Base-by-base conservation (phyloP, 1,140 invertebrate species). In the Triops cancriformis region DNA sequence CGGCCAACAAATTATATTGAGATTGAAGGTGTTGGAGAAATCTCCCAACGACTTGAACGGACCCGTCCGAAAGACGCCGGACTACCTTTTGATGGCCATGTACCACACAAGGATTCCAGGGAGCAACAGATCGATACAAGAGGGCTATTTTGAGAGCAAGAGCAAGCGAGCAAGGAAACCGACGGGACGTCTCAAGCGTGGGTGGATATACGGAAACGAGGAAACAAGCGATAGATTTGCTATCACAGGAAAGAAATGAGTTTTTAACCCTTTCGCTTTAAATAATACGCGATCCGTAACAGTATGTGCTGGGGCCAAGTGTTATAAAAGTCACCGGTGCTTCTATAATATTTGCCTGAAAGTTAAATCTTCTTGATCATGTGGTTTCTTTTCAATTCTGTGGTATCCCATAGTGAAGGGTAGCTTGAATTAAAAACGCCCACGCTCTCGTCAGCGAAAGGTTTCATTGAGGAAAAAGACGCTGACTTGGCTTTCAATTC, bases 131-230 rank as follows among this genome's bases (percentile, higher is more conserved):
- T 64, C 51, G 51, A 64, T 64, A 64, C 14, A 14, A 64, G 51
- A 64, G 51, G 14, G 51, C 51, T 64, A 64, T 64, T 64, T 64
- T 64, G 51, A 64, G 51, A 23, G 51, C 23, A 64, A 64, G 51
- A 23, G 51, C 23, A 64, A 64, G 51, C 51, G 10, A 12, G 23
- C 10, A 64, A 64, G 51, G 51, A 23, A 64, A 64, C 51, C 51
- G 51, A 64, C 10, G 23, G 23, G 23, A 64, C 14, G 51, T 14
- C 51, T 14, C 18, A 6, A n/a, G 51, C 51, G 51, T 64, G 51
- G 51, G 51, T 64, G 51, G 51, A 9, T 64, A 64, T 18, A 64
- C 10, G 51, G 43, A 64, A 64, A 37, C 2, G 51, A 64, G 18
- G 18, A 64, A 18, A 64, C n/a, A 9, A 64, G 2, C 51, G 0